Evolutionary conservation across 2,888 invertebrate genomes (phyloP).

Genomic region (Drosophila formosana): DNA sequence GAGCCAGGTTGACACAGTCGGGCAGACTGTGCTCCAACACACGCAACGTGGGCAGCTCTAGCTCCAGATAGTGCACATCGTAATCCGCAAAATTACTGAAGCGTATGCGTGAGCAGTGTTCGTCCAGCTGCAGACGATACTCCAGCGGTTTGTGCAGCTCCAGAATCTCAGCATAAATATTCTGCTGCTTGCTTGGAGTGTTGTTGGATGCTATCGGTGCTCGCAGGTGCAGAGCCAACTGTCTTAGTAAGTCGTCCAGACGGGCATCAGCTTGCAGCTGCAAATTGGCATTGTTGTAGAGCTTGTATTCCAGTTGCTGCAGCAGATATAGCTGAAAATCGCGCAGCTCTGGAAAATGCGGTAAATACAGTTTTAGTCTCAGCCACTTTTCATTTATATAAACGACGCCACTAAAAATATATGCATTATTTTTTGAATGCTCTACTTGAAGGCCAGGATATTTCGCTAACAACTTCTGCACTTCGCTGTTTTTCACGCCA

Average conservation of each 20-base stretch:
- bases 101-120: constrained; percentile 60
- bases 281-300: constrained; percentile 35
- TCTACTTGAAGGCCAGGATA: constrained; percentile 53
- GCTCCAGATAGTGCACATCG: constrained; percentile 77
- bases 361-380: constrained; percentile 68
- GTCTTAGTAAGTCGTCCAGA: constrained; percentile 65
- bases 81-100: constrained; percentile 75
- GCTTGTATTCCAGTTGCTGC: constrained; percentile 53
- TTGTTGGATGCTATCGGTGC: background rate
- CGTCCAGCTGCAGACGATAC: constrained; percentile 72
- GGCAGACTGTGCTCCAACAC: constrained; percentile 81
- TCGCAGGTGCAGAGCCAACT: constrained; percentile 51
- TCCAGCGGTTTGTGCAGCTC: constrained; percentile 60
- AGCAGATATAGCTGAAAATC: constrained; percentile 60
- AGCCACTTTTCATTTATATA: constrained; percentile 40
- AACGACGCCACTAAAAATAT: constrained; percentile 47
- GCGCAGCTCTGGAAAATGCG: constrained; percentile 68
- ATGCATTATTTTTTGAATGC: constrained; percentile 4
- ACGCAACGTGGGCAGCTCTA: constrained; percentile 66
- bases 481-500: background rate
- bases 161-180: constrained; percentile 73
- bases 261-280: constrained; percentile 55
- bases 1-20: constrained; percentile 64
- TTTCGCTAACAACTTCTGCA: constrained; percentile 18
- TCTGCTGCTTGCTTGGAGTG: background rate